Conservation (phyloP, 1,140 invertebrate species). For the Mizuhopecten yessoensis region DNA sequence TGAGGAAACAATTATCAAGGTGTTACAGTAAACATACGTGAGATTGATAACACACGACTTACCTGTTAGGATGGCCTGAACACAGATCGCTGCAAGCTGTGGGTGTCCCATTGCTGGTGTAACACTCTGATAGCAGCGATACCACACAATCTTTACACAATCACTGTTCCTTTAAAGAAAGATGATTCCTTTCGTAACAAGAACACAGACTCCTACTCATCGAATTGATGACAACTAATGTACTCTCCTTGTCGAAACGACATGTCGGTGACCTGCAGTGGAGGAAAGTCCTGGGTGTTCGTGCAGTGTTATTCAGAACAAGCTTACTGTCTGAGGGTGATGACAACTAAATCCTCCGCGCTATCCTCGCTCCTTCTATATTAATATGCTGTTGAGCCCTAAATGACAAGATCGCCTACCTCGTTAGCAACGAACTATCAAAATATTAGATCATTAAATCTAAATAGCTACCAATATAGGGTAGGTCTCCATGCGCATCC, state of each 20-base stretch:
- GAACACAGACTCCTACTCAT: background rate
- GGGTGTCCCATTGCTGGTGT: background rate
- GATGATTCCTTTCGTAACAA: background rate
- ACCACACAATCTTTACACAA: background rate
- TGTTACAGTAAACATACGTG: no score
- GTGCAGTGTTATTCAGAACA: background rate
- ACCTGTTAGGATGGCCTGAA: background rate
- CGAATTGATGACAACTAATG: background rate
- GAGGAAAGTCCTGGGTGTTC: background rate
- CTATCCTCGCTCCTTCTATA: slow-evolving; percentile 1
- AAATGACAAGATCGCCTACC: slow-evolving; percentile 29
- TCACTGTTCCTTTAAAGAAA: background rate
- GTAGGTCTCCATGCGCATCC: background rate
- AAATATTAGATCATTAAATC: background rate
- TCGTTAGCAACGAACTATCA: slow-evolving; percentile 25
- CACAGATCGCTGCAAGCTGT: background rate
- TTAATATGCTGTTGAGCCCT: slow-evolving; percentile 24
- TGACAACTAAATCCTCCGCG: background rate
- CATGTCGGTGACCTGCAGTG: background rate
- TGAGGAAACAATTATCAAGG: no score
- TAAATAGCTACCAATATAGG: background rate
- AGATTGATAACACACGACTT: no score
- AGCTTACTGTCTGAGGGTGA: background rate
- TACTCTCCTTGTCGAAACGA: background rate
- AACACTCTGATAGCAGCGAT: no score